Percentiles rank a stretch among this genome's conserved stretches.
Evolutionary conservation across 2,113 vertebrate genomes (phyloP).

Genomic region (Eubucco bourcierii): DNA sequence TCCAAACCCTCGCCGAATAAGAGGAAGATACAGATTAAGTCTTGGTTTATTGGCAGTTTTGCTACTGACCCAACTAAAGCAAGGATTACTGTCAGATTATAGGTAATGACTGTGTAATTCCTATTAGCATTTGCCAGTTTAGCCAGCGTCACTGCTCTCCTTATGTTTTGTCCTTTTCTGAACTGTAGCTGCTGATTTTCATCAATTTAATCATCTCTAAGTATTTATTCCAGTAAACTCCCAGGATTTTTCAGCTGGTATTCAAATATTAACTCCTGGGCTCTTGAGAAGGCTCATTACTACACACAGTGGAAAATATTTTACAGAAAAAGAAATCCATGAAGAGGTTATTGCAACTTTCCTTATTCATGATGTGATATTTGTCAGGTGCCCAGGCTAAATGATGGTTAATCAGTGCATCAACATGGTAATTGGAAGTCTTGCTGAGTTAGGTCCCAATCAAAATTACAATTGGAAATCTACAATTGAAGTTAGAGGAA

Average conservation of each 20-base stretch:
- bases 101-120: not conserved
- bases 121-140: not conserved
- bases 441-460: not conserved
- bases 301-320: not conserved
- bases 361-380: not conserved
- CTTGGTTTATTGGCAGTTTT: not conserved
- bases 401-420: not conserved
- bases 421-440: not conserved
- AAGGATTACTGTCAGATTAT: not conserved
- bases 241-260: not conserved
- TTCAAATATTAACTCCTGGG: not conserved
- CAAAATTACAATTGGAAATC: not conserved
- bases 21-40: not conserved
- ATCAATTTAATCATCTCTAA: not conserved
- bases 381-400: not conserved
- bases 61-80: not conserved
- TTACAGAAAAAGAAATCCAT: not conserved
- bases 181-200: not conserved
- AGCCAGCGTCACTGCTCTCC: not conserved
- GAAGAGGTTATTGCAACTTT: not conserved
- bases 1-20: not conserved
- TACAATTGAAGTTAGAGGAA: not conserved
- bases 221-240: not conserved
- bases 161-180: not conserved
- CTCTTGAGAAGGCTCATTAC: not conserved